phyloP scores from a whole-genome alignment of 1,140 invertebrate genomes.

The Maniola jurtina region DNA sequence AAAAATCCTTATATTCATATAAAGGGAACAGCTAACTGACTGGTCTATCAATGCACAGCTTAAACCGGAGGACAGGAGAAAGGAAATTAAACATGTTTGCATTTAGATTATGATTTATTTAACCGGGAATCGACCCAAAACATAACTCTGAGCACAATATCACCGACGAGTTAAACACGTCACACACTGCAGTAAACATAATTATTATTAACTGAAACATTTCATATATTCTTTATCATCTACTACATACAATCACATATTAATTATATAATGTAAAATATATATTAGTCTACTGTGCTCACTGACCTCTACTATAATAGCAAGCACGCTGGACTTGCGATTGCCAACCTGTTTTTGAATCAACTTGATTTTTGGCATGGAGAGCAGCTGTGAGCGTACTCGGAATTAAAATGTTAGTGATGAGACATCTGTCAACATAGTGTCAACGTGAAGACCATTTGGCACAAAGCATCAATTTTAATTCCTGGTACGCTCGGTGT shows the following conservation, averaged over 20 bases:
- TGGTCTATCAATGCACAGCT: no score
- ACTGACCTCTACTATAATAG: neutral
- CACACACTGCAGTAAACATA: slow-evolving; percentile 39
- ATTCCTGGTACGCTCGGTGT: no score
- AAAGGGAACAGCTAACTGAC: no score
- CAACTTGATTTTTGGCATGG: no score
- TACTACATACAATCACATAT: slow-evolving; percentile 68
- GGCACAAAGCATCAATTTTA: no score
- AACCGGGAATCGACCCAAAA: slow-evolving; percentile 44
- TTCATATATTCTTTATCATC: slow-evolving; percentile 47
- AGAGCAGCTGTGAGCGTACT: no score
- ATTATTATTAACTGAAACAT: slow-evolving; percentile 38
- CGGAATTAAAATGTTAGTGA: no score
- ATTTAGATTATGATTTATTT: slow-evolving; percentile 42
- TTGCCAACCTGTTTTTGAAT: no score
- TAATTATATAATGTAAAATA: slow-evolving; percentile 41
- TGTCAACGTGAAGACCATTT: no score
- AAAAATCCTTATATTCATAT: no score
- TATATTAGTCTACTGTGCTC: slow-evolving; percentile 42
- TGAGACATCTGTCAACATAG: no score
- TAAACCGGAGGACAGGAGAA: neutral
- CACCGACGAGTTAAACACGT: slow-evolving; percentile 58
- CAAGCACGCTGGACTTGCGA: neutral
- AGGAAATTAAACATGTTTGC: slow-evolving; percentile 19
- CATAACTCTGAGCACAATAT: slow-evolving; percentile 67